Evolutionary conservation across 2,113 vertebrate genomes (phyloP), one percentile per base, ranked within the genome.

Genomic region (Heterotilapia buettikoferi): DNA sequence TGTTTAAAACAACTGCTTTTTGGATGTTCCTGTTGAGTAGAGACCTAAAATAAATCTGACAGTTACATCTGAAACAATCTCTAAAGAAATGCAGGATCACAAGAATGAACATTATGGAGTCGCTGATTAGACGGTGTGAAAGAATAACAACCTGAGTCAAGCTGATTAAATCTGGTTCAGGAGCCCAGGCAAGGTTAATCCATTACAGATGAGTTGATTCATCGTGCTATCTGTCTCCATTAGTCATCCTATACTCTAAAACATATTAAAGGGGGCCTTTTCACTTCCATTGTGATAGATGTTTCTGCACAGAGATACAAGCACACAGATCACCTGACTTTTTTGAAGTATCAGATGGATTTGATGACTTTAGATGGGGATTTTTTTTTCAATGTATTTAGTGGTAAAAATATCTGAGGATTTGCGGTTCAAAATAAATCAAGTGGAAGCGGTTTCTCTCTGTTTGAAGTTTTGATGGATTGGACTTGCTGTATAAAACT

Each of bases 231-330:
- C 56, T 50, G 36, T 90, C 83, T 88, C 71, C 79, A 89, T 92
- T 92, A 92, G 89, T 92, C 85, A 88, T 84, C 66, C 73, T 92
- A 24, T 68, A 82, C 85, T 85, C 78, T 83, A 79, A 81, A 90
- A 88, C 82, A 85, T 33, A 38, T 61, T 26, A 52, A 84, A 61
- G 53, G 76, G 76, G 78, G 45, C 78, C 56, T 16, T 33, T 85
- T 53, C 45, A 78, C 71, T 78, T 83, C 52, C 66, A 80, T 84
- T 53, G 14, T 89, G 73, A 76, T 50, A 50, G 24, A 31, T 76
- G 43, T 50, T 19, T 76, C 9, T 50, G 52, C 26, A 45, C 38
- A 43, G 24, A 57, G 36, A 57, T 19, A 71, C 11, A 29, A 26
- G 14, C 24, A 54, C 26, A 61, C n/a, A 9, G 26, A 79, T 31